Evolutionary conservation across 2,888 invertebrate genomes (phyloP), one percentile per base, ranked within the genome.

Genomic region (Caenorhabditis wallacei): DNA sequence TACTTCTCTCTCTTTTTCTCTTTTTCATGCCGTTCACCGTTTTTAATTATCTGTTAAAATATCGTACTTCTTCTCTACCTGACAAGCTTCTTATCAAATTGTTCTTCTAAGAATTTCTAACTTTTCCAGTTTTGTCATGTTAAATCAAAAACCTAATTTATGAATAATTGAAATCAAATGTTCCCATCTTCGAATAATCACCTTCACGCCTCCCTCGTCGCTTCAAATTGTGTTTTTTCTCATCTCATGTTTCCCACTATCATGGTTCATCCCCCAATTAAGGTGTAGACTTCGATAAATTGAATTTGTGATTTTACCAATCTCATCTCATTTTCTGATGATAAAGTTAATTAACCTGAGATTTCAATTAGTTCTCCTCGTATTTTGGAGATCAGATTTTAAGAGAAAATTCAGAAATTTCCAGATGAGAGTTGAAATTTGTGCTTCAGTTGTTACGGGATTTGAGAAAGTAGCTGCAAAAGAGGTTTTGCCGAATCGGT

Each of bases 391-490:
- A 13, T 20, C 7, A 40, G 37, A 43, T 11, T 10, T 53, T 24
- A 13, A 13, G 24, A 10, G 8, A 13, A 24, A 2, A 24, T 18
- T 35, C 30, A 7, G 22, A 40, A 20, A 3, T n/a, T 30, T 30
- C 35, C 37, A 59, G 40, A 22, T 20, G 16, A 18, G 5, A 5
- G 53, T 54, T n/a, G 69, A 80, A 30, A 18, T 80, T 4, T 80
- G 35, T 43, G 80, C 71, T 3, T 92, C 93, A 22, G 93, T 93
- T 18, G 89, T 90, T 0, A 93, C 93, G 35, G 93, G 93, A 4
- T 92, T 93, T 82, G 93, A 93, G 84, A 81, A 84, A 46, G 87
- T 92, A 13, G 93, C 93, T 4, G 88, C 88, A 53, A 92, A 92
- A 37, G 93, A 93, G 87, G 91, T 92, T 48, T 43, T 3, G 4